A percentile compares a stretch with the other conserved stretches of the same genome.
Evolutionary conservation across 2,113 vertebrate species (phyloP).

Genomic region (Amblyornis subalaris): DNA sequence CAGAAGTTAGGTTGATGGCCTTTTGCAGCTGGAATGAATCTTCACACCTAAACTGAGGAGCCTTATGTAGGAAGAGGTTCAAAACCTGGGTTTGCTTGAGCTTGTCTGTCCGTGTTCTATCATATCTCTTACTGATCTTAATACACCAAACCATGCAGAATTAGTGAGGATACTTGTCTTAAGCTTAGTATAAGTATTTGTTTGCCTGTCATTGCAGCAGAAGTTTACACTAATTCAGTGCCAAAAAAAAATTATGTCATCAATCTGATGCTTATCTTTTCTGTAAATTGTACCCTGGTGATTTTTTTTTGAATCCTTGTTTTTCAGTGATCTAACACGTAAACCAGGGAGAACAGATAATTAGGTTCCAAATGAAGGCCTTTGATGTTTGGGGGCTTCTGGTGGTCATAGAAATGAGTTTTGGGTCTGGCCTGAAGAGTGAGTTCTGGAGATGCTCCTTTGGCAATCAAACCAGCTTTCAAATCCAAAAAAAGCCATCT

Average conservation of each 20-base stretch:
- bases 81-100: neutral
- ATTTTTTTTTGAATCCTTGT: neutral
- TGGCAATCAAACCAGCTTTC: neutral
- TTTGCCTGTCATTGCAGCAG: neutral
- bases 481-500: neutral
- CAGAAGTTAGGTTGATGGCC: neutral
- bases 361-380: neutral
- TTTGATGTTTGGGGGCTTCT: neutral
- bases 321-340: neutral
- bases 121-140: neutral
- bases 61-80: neutral
- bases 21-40: neutral
- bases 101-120: neutral
- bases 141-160: neutral
- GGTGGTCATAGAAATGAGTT: neutral
- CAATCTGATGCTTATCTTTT: slow-evolving; percentile 4
- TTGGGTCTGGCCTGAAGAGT: neutral
- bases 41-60: neutral
- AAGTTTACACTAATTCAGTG: neutral
- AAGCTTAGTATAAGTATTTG: neutral
- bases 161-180: neutral
- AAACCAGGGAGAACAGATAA: neutral
- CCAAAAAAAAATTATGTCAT: neutral
- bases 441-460: neutral
- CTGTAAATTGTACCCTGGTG: neutral